Evolutionary conservation across 2,797 vertebrate species (phyloP), one percentile per base, ranked within the genome.

Genomic region (Austrolebias charrua): DNA sequence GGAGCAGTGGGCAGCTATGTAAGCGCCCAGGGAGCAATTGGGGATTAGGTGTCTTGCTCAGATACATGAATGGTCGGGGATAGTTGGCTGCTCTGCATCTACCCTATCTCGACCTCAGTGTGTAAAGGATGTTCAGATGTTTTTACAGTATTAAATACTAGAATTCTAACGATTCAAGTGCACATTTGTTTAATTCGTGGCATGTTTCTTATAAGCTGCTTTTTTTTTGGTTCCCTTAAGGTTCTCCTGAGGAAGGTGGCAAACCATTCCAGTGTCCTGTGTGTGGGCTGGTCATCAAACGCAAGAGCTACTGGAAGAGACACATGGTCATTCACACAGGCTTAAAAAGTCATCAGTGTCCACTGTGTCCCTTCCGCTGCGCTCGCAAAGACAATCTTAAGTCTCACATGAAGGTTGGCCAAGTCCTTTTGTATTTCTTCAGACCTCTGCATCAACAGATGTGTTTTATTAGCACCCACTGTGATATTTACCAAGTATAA

Each of bases 361-460:
- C 97, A 0, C 89, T 99, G 80, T 99, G 97, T 88, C 97, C 98
- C 18, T 99, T 99, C 90, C 96, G 98, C 73, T 99, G 98, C 85
- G 98, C 97, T 90, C 97, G 98, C 93, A 99, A 99, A 96, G 98
- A 99, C 96, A 99, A 99, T 98, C 96, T 99, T 81, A 99, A 99
- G 93, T 99, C 97, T 86, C 98, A 99, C 89, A 99, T 99, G 98
- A 99, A 99, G 98, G 98, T 99, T 92, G 87, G 84, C 69, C 20
- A 9, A 63, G 65, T 19, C 47, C 50, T 57, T 66, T 55, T 58
- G 18, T 60, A 47, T 1, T 9, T 9, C 4, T 20, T 11, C n/a
- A 20, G 19, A 12, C 1, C 10, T 48, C 18, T 46, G 5, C 52
- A 53, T 24, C 54, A 59, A 60, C 57, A 54, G 18, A 8, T 15